A percentile compares a stretch with the other conserved stretches of the same genome.
Conservation (phyloP, 2,888 invertebrate genomes). For the Notocelia uddmanniana region DNA sequence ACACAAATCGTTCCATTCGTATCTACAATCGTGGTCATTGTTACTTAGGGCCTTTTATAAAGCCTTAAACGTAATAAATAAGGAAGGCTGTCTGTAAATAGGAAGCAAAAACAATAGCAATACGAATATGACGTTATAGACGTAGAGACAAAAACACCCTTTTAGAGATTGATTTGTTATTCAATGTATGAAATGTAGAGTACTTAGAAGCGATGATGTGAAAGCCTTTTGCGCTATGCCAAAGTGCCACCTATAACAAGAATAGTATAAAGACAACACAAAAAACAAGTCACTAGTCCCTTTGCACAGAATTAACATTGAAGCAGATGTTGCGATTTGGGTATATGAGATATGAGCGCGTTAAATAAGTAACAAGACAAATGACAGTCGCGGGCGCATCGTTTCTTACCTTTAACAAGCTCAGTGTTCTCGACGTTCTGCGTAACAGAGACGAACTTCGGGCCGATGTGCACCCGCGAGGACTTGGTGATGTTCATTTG, state of each 20-base stretch:
- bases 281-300: neutral
- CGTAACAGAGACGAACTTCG: conserved; percentile 73
- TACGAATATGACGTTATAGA: neutral
- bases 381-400: conserved; percentile 20
- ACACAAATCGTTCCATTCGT: too few relatives aligned
- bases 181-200: neutral
- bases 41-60: too few relatives aligned
- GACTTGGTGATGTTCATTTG: conserved; percentile 71
- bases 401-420: conserved; percentile 74
- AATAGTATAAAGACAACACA: neutral
- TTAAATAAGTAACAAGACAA: conserved; percentile 13
- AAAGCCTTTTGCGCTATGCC: neutral
- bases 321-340: neutral
- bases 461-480: conserved; percentile 71
- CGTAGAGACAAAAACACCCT: neutral
- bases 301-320: neutral
- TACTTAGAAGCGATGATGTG: neutral
- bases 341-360: neutral
- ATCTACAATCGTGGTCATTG: too few relatives aligned
- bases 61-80: neutral
- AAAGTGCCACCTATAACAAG: neutral
- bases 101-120: neutral
- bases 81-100: neutral
- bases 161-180: neutral
- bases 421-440: conserved; percentile 75